Conservation (phyloP, 2,797 vertebrate species). For the Alca torda region DNA sequence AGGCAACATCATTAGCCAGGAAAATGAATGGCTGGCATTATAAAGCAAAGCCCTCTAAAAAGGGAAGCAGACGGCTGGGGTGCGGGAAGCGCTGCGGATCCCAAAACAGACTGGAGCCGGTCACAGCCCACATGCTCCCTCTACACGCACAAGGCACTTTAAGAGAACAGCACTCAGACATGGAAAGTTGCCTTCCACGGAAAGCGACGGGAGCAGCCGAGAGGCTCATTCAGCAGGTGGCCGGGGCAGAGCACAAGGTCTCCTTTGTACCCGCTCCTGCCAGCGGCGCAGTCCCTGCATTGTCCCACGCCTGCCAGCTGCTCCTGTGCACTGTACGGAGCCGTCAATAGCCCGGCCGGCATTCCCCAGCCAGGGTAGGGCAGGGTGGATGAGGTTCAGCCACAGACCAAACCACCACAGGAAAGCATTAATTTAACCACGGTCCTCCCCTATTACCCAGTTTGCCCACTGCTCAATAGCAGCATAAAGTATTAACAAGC, state of each 20-base stretch:
- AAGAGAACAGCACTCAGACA: neutral
- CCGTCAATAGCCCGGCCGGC: neutral
- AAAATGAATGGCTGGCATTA: neutral
- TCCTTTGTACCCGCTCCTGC: neutral
- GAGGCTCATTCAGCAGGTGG: conserved; percentile 25
- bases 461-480: neutral
- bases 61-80: fast-evolving
- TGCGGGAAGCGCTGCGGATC: neutral
- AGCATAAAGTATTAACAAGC: neutral
- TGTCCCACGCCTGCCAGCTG: neutral
- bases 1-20: neutral
- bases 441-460: neutral
- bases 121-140: neutral
- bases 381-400: fast-evolving
- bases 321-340: neutral
- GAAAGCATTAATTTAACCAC: neutral
- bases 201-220: neutral
- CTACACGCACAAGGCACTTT: fast-evolving
- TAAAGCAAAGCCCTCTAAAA: neutral
- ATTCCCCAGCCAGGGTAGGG: neutral
- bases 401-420: neutral
- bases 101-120: neutral
- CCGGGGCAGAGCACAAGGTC: neutral
- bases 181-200: neutral
- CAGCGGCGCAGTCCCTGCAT: neutral